Evolutionary conservation across 2,888 invertebrate genomes (phyloP).

Genomic region (Tribolium freemani): DNA sequence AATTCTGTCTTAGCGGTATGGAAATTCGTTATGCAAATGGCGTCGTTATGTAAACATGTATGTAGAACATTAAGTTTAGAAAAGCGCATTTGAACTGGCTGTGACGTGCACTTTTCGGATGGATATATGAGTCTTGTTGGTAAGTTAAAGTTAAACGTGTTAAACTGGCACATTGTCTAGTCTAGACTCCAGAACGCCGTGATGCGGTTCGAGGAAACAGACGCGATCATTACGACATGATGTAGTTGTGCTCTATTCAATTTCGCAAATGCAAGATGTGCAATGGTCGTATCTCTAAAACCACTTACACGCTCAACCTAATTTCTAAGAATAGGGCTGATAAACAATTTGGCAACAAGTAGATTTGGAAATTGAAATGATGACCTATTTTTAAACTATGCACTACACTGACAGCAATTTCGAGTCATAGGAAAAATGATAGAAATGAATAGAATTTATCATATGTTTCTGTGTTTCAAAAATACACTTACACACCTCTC

Average conservation of each 20-base stretch:
- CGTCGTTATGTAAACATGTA: slow-evolving; percentile 19
- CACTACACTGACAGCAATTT: too few species aligned
- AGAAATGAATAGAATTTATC: too few species aligned
- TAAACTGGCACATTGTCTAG: slow-evolving; percentile 18
- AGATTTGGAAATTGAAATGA: not conserved
- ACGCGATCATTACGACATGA: slow-evolving; percentile 26
- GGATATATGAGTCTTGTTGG: slow-evolving; percentile 5
- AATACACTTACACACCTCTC: too few species aligned
- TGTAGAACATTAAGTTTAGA: slow-evolving; percentile 19
- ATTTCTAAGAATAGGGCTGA: not conserved
- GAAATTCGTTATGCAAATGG: slow-evolving; percentile 26
- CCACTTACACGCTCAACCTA: slow-evolving; percentile 8
- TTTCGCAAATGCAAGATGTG: slow-evolving; percentile 26
- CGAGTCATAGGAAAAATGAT: too few species aligned
- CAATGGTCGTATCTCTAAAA: not conserved
- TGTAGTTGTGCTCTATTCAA: slow-evolving; percentile 32
- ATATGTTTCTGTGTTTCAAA: too few species aligned
- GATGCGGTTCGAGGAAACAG: slow-evolving; percentile 29
- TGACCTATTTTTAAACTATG: too few species aligned
- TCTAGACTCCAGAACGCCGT: slow-evolving; percentile 1
- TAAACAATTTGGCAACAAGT: not conserved
- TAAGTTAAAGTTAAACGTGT: slow-evolving; percentile 27
- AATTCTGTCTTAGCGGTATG: not conserved
- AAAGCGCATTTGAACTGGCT: slow-evolving; percentile 21
- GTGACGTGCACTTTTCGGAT: slow-evolving; percentile 17